Evolutionary conservation across 2,113 vertebrate genomes (phyloP).

Genomic region (Spilogale gracilis): DNA sequence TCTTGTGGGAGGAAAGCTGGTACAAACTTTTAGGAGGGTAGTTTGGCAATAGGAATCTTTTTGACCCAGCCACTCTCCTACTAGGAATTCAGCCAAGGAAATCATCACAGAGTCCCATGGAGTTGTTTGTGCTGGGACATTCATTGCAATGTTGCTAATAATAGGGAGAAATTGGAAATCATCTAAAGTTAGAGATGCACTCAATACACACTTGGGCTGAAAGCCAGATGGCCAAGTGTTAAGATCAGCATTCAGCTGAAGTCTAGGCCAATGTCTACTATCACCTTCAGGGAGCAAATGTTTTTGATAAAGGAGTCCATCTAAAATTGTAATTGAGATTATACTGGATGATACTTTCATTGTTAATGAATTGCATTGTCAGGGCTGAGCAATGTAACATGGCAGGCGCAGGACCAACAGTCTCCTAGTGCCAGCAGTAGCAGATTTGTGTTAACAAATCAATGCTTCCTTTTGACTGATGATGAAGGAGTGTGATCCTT

Average conservation of each 20-base stretch:
- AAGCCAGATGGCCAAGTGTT: background rate
- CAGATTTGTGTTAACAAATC: background rate
- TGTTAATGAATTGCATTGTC: background rate
- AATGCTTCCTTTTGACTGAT: background rate
- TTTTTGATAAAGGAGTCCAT: background rate
- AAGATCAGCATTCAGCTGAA: background rate
- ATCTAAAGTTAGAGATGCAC: conserved; percentile 45
- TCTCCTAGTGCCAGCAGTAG: background rate
- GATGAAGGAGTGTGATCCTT: background rate
- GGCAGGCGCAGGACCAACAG: background rate
- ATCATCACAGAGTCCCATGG: background rate
- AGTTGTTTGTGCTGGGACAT: conserved; percentile 53
- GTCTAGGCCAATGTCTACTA: background rate
- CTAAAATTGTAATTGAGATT: background rate
- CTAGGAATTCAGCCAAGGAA: conserved; percentile 71
- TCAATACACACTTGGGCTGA: background rate
- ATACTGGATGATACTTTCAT: background rate
- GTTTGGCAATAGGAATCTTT: conserved; percentile 12
- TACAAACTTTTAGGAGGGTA: background rate
- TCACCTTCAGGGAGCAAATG: background rate
- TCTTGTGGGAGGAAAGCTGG: background rate
- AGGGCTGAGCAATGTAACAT: background rate
- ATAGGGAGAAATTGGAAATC: conserved; percentile 54
- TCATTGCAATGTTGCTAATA: conserved; percentile 62
- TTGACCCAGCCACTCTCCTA: conserved; percentile 23